Conservation (phyloP, 2,888 invertebrate species). For the Trichogramma evanescens region DNA sequence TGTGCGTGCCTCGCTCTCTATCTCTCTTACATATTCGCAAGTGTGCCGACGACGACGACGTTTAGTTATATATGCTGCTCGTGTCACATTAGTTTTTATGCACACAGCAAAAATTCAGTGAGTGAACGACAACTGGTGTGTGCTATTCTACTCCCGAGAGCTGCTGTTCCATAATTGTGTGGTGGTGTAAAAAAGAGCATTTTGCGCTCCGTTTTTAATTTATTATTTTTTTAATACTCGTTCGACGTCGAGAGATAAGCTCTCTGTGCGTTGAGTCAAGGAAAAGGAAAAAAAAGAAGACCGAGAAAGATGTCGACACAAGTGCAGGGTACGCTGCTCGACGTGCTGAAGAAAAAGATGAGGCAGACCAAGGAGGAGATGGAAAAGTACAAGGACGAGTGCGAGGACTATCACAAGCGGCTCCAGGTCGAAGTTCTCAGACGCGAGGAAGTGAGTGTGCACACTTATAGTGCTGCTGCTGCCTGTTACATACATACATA, state of each 20-base stretch:
- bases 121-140: not conserved
- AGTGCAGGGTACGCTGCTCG: slow-evolving; percentile 88
- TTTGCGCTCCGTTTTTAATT: not conserved
- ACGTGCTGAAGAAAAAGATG: slow-evolving; percentile 99
- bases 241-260: not conserved
- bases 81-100: no score
- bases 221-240: not conserved
- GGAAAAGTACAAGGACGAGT: slow-evolving; percentile 96
- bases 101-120: no score
- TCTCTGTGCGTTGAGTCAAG: not conserved
- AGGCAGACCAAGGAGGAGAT: slow-evolving; percentile 97
- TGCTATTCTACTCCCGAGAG: not conserved
- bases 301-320: slow-evolving; percentile 68
- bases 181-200: not conserved
- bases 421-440: slow-evolving; percentile 92
- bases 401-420: slow-evolving; percentile 91
- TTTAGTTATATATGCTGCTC: no score
- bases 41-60: no score
- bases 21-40: no score
- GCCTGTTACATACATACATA: no score
- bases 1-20: no score
- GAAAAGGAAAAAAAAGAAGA: not conserved
- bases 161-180: not conserved
- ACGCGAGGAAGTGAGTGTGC: slow-evolving; percentile 91
- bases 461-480: no score